These are phyloP conservation scores for Menidia beryllina DNA, from an alignment of 2,113 vertebrate genomes.

Conservation along the genomic window DNA sequence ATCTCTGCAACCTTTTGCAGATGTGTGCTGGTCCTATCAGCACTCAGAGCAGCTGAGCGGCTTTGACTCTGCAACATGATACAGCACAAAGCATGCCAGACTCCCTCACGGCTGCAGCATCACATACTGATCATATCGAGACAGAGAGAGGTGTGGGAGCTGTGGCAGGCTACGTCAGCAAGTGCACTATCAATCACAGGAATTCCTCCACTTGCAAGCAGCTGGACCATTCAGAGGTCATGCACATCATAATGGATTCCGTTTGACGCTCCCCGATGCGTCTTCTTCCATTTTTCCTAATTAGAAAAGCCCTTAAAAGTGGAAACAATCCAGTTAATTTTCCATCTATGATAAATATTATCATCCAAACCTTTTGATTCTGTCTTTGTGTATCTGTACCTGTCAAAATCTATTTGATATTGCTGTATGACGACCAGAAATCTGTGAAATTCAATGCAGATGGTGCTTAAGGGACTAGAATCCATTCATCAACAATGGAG, in stretches of 20 bases:
- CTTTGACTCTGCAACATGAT: slow-evolving; percentile 70
- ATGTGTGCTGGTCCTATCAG: slow-evolving; percentile 55
- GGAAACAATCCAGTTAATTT: slow-evolving; percentile 10
- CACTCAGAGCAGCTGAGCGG: slow-evolving; percentile 46
- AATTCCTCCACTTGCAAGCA: slow-evolving; percentile 68
- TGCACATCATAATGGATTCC: slow-evolving; percentile 60
- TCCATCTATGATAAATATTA: not conserved
- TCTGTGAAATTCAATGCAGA: not conserved
- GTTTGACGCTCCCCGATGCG: slow-evolving; percentile 28
- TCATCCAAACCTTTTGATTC: slow-evolving; percentile 15
- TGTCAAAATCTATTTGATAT: slow-evolving; percentile 5
- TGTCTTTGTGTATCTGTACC: not conserved
- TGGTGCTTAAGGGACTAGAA: not conserved
- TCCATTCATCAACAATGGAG: not conserved
- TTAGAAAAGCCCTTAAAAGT: slow-evolving; percentile 29
- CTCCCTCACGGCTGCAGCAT: slow-evolving; percentile 56
- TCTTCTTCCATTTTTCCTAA: slow-evolving; percentile 19
- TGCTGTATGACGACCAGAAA: not conserved
- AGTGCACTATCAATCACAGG: slow-evolving; percentile 70
- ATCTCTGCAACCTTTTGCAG: slow-evolving; percentile 50
- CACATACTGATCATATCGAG: slow-evolving; percentile 72
- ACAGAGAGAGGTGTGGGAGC: slow-evolving; percentile 54
- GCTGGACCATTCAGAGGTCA: slow-evolving; percentile 76
- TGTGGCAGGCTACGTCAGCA: slow-evolving; percentile 65
- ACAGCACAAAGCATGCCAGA: slow-evolving; percentile 63